phyloP scores from a whole-genome alignment of 2,888 invertebrate genomes.

The Chaetoderma sp. region DNA sequence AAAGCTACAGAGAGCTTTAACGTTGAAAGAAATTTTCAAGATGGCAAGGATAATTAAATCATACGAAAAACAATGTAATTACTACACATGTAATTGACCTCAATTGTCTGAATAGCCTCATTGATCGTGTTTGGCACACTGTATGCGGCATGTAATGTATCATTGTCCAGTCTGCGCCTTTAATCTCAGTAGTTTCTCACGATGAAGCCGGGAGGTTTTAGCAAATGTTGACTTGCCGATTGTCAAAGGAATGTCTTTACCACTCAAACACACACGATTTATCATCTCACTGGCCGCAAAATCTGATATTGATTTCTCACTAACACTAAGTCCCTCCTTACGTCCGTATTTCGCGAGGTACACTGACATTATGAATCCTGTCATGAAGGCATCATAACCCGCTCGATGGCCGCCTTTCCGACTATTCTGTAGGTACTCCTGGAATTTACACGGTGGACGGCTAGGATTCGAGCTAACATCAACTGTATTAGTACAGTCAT shows the following conservation, averaged over 20 bases:
- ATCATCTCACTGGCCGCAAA: conserved; percentile 48
- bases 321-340: not conserved
- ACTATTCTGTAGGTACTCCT: not conserved
- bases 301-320: conserved; percentile 19
- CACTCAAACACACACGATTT: conserved; percentile 67
- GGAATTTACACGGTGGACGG: not conserved
- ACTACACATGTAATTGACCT: no score
- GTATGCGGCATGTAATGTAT: no score
- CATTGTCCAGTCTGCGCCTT: not conserved
- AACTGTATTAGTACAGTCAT: not conserved
- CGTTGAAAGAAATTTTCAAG: no score
- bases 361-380: conserved; percentile 67
- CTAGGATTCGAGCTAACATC: not conserved
- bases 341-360: conserved; percentile 47
- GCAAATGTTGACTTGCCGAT: conserved; percentile 65
- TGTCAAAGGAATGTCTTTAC: conserved; percentile 68
- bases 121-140: no score
- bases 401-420: conserved; percentile 62
- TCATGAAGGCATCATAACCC: conserved; percentile 71
- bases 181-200: conserved; percentile 43
- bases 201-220: conserved; percentile 60
- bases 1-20: no score
- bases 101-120: no score
- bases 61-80: no score
- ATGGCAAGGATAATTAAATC: no score